Evolutionary conservation across 2,888 invertebrate species (phyloP).

Genomic region (Temnothorax ravouxi): DNA sequence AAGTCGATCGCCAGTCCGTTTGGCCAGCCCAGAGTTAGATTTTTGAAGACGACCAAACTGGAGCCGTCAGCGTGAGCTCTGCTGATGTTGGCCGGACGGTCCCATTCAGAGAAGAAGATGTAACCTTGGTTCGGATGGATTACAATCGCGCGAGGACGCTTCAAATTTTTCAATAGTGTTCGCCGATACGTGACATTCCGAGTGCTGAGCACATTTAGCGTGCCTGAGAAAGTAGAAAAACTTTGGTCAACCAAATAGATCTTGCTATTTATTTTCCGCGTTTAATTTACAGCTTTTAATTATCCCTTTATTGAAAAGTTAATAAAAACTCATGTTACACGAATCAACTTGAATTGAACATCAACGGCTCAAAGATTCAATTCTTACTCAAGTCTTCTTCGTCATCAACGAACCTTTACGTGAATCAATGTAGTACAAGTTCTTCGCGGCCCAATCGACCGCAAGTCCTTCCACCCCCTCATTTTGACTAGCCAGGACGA

Average conservation of each 20-base stretch:
- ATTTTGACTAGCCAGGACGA: constrained; percentile 97
- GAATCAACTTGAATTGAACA: background rate
- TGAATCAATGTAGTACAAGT: constrained; percentile 98
- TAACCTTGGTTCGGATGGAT: constrained; percentile 98
- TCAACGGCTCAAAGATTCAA: background rate
- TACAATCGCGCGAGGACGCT: constrained; percentile 97
- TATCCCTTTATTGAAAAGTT: background rate
- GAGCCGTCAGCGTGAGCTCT: constrained; percentile 96
- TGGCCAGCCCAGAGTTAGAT: constrained; percentile 98
- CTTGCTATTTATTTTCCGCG: background rate
- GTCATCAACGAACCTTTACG: constrained; percentile 90
- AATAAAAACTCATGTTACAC: background rate
- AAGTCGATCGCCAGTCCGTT: constrained; percentile 98
- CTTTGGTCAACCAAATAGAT: background rate
- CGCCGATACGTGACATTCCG: constrained; percentile 94
- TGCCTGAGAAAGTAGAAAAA: constrained; percentile 81
- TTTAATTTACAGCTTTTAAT: background rate
- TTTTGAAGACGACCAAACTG: constrained; percentile 94
- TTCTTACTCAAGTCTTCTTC: no score
- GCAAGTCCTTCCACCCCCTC: constrained; percentile 98
- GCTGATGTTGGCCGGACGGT: constrained; percentile 98
- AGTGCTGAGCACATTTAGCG: constrained; percentile 96
- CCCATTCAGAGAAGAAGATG: constrained; percentile 98
- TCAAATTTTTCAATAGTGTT: constrained; percentile 94
- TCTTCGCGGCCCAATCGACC: constrained; percentile 98